Base-by-base conservation (phyloP, 2,797 vertebrate genomes). In the Hyperoplus immaculatus region DNA sequence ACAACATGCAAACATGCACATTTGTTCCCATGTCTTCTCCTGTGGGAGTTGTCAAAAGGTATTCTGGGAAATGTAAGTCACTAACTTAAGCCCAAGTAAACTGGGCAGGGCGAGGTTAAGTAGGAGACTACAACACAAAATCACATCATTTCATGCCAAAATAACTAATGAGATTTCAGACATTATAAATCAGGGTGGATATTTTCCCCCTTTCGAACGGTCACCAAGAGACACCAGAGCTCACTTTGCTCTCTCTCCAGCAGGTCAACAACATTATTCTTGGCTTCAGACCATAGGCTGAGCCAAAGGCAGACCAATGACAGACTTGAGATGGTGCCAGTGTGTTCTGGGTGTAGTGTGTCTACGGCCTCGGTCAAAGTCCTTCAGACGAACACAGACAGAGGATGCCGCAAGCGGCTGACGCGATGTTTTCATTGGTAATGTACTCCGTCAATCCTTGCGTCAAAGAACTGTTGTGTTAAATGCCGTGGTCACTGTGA, bases 191-290 rank as follows among this genome's bases (percentile, higher is more conserved):
- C 49, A 12, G 4, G 18, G 8, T 9, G 12, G 39, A 39, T 58
- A 21, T 29, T 36, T 0, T 16, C 29, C 41, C 45, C 41, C 14
- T 6, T 63, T 53, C 6, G 0, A 42, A 53, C 1, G 21, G 76
- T 80, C 76, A 68, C 78, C 51, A 67, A 75, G 68, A 74, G 66
- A 78, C 82, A 80, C 45, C 68, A 45, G 71, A 69, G 71, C 63
- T 78, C 43, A 77, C 66, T 56, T 75, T 87, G 85, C 86, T 86
- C 87, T 73, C 51, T 57, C 78, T 83, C 66, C 65, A 55, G 70
- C 50, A 79, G 89, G 92, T 87, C 83, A 89, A 87, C 82, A 83
- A 75, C 80, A 90, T 91, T 92, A 86, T 84, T 89, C 82, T 92
- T 92, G 91, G 90, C 89, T 74, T 15, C 64, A 56, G 77, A 83